Percentiles rank a stretch among this genome's conserved stretches.
These are phyloP conservation scores for Botrylloides violaceus DNA, from an alignment of 23 tunicate genomes.

Conservation along the genomic window DNA sequence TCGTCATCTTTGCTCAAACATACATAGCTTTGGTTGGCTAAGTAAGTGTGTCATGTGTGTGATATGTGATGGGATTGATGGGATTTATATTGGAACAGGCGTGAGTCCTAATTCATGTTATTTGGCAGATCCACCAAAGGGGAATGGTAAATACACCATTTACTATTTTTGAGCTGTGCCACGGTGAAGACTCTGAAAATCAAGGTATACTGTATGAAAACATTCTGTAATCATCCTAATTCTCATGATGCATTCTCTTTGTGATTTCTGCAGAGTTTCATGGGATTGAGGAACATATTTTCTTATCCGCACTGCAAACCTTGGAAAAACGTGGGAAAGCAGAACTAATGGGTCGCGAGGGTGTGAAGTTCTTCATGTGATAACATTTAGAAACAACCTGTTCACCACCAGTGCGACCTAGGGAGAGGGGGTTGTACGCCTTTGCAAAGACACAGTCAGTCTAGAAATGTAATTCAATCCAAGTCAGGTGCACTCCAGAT, in stretches of 20 bases:
- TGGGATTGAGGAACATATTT: conserved; percentile 58
- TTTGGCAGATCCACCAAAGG: conserved; percentile 20
- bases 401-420: too few relatives aligned
- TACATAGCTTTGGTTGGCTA: too few relatives aligned
- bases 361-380: conserved; percentile 80
- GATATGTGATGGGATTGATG: too few relatives aligned
- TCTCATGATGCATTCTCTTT: background rate
- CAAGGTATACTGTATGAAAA: conserved; percentile 13
- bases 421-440: too few relatives aligned
- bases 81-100: too few relatives aligned
- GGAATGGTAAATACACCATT: conserved; percentile 71
- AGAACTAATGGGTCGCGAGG: conserved; percentile 78
- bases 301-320: conserved; percentile 32
- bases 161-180: conserved; percentile 71
- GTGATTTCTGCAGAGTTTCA: conserved; percentile 38
- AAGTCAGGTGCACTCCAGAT: too few relatives aligned
- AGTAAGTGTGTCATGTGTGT: too few relatives aligned
- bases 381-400: too few relatives aligned
- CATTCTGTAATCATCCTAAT: background rate
- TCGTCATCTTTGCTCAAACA: too few relatives aligned
- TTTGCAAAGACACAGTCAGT: too few relatives aligned
- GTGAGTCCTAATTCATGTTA: too few relatives aligned
- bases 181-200: conserved; percentile 41
- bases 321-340: conserved; percentile 68
- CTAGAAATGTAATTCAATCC: too few relatives aligned